Conservation (phyloP, 2,797 vertebrate genomes). For the Agapornis canus region DNA sequence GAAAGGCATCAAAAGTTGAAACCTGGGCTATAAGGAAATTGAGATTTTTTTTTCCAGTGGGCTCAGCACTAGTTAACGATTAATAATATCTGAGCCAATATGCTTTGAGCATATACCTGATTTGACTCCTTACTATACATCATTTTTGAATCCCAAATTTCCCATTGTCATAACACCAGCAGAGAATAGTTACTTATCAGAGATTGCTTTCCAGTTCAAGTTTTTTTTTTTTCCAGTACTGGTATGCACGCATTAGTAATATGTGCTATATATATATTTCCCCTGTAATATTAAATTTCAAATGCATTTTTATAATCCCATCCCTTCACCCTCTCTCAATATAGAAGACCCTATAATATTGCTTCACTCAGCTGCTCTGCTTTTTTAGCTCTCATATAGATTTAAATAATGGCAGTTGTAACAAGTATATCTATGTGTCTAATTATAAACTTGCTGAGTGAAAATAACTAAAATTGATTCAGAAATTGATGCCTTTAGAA, state of each 20-base stretch:
- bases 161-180: not conserved
- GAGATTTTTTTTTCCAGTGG: not conserved
- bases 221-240: not conserved
- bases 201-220: not conserved
- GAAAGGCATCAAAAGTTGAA: not conserved
- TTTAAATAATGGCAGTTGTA: not conserved
- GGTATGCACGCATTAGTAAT: not conserved
- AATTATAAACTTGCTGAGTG: conserved; percentile 32
- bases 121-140: not conserved
- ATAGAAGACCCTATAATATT: not conserved
- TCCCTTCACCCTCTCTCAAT: not conserved
- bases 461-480: conserved; percentile 7
- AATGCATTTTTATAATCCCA: not conserved
- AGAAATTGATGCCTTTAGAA: conserved; percentile 1
- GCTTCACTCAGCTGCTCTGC: not conserved
- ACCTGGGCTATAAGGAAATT: not conserved
- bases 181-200: not conserved
- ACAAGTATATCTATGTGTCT: not conserved
- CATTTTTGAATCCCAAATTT: not conserved
- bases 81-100: not conserved
- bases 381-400: not conserved
- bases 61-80: not conserved
- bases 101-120: not conserved
- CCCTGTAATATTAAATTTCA: conserved; percentile 21
- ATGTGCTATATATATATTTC: not conserved